Evolutionary conservation across 2,888 invertebrate species (phyloP), one percentile per base, ranked within the genome.

Genomic region (Ophioninae sp.): DNA sequence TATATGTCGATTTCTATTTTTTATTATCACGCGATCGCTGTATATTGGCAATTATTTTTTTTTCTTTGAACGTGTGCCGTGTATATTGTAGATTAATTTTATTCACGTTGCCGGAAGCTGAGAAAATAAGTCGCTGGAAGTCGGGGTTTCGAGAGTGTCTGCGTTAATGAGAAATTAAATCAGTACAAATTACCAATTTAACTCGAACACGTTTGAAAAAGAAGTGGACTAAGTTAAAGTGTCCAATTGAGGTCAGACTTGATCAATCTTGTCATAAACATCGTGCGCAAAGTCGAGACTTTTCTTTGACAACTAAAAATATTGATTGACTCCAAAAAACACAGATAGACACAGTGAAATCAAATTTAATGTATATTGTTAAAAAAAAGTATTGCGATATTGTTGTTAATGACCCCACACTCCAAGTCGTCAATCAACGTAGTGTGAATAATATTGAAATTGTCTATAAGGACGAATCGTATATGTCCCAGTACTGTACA

Each of bases 401-500:
- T 13, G 59, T 63, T 51, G 3, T 9, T 74, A 10, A 30, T 51
- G 44, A 30, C 44, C 30, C 37, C 41, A 61, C 9, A 56, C 41
- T 30, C 22, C 13, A 30, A 58, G 51, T 22, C 13, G 30, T 58
- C 6, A 39, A 2, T 5, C 7, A 30, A 41, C 23, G 13, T 44
- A 59, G 23, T 73, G 23, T 64, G 0, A 13, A 80, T 73, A 44
- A 74, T 73, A 73, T 69, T 83, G 77, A 68, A 58, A 56, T 73
- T 68, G 63, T 73, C 56, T 30, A 22, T 79, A 75, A 71, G 13
- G 39, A 69, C 61, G 68, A 64, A 67, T 76, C 10, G 51, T 20
- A 63, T 65, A 59, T 61, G 56, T n/a, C 9, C 17, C 41, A 56
- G 64, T 61, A 39, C 59, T 67, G 37, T 69, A 74, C 73, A 69